Base-by-base conservation (phyloP, 2,797 vertebrate genomes). In the Phoeniculus purpureus region DNA sequence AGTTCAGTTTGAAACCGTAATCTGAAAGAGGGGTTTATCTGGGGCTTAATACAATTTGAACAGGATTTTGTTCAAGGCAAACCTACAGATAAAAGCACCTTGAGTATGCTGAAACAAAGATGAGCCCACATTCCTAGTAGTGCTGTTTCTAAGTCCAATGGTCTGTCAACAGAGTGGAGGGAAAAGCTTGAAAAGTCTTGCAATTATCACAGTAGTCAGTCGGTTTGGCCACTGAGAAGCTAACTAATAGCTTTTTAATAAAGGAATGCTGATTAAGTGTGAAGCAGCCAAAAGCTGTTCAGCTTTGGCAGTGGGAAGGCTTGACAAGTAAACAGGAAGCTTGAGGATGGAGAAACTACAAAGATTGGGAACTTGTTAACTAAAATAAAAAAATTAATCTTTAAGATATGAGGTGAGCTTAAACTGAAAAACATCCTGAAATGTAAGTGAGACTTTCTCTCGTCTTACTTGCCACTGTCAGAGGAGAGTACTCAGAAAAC, bases 11-110 rank as follows among this genome's bases (percentile, higher is more conserved):
- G 93, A 94, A 96, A 95, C 92, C 70, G 68, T 93, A 96, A 96
- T 96, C 96, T 95, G 92, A 96, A 98, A 96, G 94, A 89, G 89
- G 93, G 94, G 95, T 96, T 98, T 97, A 95, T 97, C 90, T 58
- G 93, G 45, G 92, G 78, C 86, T 96, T 96, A 95, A 91, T 94
- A 91, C 91, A 96, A 93, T 96, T 97, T 94, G 96, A 96, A 94
- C 95, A 96, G 94, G 96, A 96, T 97, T 97, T 97, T 96, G 94
- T 97, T 96, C 94, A 96, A 96, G 96, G 96, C 81, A 94, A 95
- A 90, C 74, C 86, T 94, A 67, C 43, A 95, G 94, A 97, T 96
- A 95, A 97, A 98, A 97, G 96, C 72, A 54, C 90, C 87, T 89
- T 85, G 93, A 96, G 94, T 93, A 93, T 85, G 86, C 67, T 79